Evolutionary conservation across 2,113 vertebrate genomes (phyloP), one percentile per base, ranked within the genome.

Genomic region (Carlito syrichta): DNA sequence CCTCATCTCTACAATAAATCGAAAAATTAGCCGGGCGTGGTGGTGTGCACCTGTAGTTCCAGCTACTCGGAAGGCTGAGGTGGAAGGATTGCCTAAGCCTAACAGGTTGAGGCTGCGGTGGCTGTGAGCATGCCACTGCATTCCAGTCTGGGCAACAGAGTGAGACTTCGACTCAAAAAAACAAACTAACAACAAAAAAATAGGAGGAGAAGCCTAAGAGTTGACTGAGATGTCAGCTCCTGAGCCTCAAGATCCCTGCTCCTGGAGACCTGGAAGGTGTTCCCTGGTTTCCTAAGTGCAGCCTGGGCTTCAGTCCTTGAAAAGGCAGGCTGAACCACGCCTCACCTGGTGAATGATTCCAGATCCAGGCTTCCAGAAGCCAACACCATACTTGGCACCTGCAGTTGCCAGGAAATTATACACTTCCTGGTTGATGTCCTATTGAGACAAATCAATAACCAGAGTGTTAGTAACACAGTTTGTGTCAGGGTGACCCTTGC

Each of bases 291-390:
- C 81, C 77, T 8, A 23, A 23, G 69, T 8, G 62, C 17, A 32
- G 19, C 43, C 69, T 10, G 13, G 13, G 35, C 25, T 25, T 22
- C 12, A 32, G 16, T 23, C 60, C 40, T 69, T 27, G 58, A 22
- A 54, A 45, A 38, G 40, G 52, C 25, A 73, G 35, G 48, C 74
- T 27, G 12, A 73, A 23, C 52, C 81, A 54, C 12, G 1, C 86
- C 81, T 97, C 97, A 99, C 99, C 99, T 99, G 99, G 97, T 99
- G 99, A 97, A 99, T 99, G 97, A 99, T 99, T 97, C 99, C 99
- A 3, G 99, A 99, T 9, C 99, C 99, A 45, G 99, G 99, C 98
- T 99, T 99, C 99, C 99, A 99, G 98, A 99, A 99, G 91, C 99
- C 99, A 73, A 99, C 99, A 38, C 99, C 99, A 60, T 99, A 99